Base-by-base conservation (phyloP, 2,797 vertebrate species). In the Enteromius paludinosus region DNA sequence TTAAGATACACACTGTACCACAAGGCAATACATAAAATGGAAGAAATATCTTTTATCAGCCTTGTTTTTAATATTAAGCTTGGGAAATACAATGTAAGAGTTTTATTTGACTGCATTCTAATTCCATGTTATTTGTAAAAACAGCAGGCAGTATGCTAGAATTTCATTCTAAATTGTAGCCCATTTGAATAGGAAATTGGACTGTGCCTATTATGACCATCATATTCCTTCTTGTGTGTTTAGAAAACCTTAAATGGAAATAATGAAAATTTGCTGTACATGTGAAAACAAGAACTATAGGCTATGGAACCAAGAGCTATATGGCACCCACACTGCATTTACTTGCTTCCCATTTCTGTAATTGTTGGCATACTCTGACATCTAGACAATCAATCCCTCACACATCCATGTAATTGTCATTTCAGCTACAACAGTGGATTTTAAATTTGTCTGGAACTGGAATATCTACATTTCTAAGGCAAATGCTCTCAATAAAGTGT, bases 321-420 rank as follows among this genome's bases (percentile, higher is more conserved):
- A 71, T 23, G 52, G 15, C 59, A 52, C 6, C 4, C 12, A 52
- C 23, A 66, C 33, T 64, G 64, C 78, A 45, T 62, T 62, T 49
- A 45, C 65, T 70, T 70, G 30, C 25, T 70, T 70, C 65, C 38
- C 23, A n/a, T 66, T 66, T 66, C 71, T 59, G 71, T 59, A 54
- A n/a, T 12, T 66, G 33, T 73, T 64, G 69, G 25, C 41, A 33
- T 30, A 30, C 38, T 64, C 23, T 77, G 69, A 73, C 28, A 62
- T 3, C 7, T 68, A 68, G 80, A 82, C 71, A 82, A 82, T 82
- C 80, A 75, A 33, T 30, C 25, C 33, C 23, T 75, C 45, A 80
- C 78, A 59, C 38, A 23, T 61, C 25, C 52, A 69, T 56, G 28
- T 72, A 43, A 35, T 64, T 35, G 35, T n/a, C 12, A 23, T 68